Percentiles rank a stretch among this genome's conserved stretches.
These are phyloP conservation scores for Polydrusus cervinus DNA, from an alignment of 2,888 invertebrate species.

Conservation along the genomic window DNA sequence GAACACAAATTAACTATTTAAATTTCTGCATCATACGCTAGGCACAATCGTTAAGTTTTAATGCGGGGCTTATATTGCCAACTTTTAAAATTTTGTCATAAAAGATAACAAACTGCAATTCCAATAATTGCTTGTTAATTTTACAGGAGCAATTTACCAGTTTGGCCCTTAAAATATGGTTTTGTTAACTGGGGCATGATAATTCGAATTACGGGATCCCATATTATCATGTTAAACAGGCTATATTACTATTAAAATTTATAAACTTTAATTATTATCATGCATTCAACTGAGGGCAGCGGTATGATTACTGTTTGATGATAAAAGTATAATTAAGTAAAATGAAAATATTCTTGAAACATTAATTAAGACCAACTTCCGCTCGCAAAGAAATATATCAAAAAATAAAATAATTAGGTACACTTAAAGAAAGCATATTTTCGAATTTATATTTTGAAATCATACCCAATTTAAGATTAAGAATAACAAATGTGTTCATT, in stretches of 20 bases:
- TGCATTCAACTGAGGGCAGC: neutral
- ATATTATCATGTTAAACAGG: neutral
- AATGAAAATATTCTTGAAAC: too few species aligned
- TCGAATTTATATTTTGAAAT: too few species aligned
- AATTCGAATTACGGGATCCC: slow-evolving; percentile 3
- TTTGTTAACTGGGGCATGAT: slow-evolving; percentile 14
- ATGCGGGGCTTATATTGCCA: neutral
- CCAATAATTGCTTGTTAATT: slow-evolving; percentile 14
- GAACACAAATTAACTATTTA: neutral
- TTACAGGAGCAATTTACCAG: slow-evolving; percentile 14
- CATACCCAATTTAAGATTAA: neutral
- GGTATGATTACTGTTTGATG: neutral
- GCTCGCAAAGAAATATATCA: too few species aligned
- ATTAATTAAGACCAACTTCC: too few species aligned
- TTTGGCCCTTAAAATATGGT: slow-evolving; percentile 10
- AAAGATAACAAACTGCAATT: neutral
- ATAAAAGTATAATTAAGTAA: too few species aligned
- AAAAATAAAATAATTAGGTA: too few species aligned
- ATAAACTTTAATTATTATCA: neutral
- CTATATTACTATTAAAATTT: neutral
- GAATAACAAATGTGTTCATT: slow-evolving; percentile 22
- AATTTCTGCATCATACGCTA: neutral
- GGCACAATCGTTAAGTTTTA: neutral
- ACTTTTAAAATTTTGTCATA: neutral
- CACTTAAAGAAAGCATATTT: too few species aligned